phyloP scores from a whole-genome alignment of 2,797 vertebrate genomes.

The Poeciliopsis turneri region DNA sequence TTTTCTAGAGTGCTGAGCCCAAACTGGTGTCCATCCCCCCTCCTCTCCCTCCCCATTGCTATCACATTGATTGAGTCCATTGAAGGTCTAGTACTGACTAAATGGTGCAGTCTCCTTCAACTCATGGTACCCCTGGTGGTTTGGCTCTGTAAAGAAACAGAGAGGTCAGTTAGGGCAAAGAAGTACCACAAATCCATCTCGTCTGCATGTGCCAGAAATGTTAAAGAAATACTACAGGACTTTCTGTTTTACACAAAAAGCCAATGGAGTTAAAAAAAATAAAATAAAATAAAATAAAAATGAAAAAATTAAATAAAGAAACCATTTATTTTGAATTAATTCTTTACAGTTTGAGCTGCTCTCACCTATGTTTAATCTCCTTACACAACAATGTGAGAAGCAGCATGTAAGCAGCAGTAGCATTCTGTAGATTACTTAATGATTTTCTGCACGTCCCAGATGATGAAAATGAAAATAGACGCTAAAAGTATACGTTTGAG shows the following conservation, averaged over 20 bases:
- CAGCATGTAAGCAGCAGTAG: not conserved
- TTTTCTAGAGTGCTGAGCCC: constrained; percentile 9
- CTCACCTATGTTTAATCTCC: constrained; percentile 3
- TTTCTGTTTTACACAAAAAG: constrained; percentile 22
- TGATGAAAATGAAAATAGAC: constrained; percentile 78
- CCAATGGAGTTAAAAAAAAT: not conserved
- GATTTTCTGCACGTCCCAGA: constrained; percentile 85
- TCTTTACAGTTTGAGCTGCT: constrained; percentile 6
- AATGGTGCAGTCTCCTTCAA: constrained; percentile 86
- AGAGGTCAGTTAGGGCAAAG: constrained; percentile 81
- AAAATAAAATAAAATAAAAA: not conserved
- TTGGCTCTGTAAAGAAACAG: constrained; percentile 86
- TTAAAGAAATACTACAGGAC: constrained; percentile 49
- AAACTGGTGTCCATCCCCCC: constrained; percentile 32
- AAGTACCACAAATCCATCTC: constrained; percentile 65
- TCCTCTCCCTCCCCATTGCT: constrained; percentile 18
- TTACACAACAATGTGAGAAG: constrained; percentile 13
- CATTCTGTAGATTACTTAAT: constrained; percentile 65
- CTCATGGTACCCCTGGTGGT: constrained; percentile 87
- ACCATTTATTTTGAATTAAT: constrained; percentile 3
- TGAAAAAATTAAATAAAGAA: not conserved
- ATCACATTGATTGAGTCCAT: constrained; percentile 75
- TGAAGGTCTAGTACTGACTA: constrained; percentile 80
- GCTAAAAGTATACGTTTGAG: constrained; percentile 80
- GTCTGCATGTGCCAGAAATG: constrained; percentile 38